Percentiles rank a stretch among this genome's conserved stretches.
These are phyloP conservation scores for Calidris pugnax DNA, from an alignment of 2,113 vertebrate genomes.

Conservation along the genomic window DNA sequence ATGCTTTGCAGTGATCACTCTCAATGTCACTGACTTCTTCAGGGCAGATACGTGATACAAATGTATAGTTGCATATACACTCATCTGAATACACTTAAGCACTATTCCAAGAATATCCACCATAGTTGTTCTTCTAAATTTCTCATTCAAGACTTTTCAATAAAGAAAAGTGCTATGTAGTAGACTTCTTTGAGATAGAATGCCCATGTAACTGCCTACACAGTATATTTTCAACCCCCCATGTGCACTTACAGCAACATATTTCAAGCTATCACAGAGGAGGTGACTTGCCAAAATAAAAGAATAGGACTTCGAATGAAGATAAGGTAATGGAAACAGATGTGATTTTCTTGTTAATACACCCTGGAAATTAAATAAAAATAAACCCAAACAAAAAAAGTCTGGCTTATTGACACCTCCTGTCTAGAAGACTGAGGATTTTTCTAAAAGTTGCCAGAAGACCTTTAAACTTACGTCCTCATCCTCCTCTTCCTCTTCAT, in stretches of 20 bases:
- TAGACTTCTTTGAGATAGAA: not conserved
- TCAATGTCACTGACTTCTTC: not conserved
- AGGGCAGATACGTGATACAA: not conserved
- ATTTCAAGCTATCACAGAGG: not conserved
- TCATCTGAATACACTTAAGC: not conserved
- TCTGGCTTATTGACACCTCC: not conserved
- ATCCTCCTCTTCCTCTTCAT: constrained; percentile 91
- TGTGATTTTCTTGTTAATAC: not conserved
- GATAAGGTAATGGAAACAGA: not conserved
- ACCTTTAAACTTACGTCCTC: constrained; percentile 80
- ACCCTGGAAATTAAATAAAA: not conserved
- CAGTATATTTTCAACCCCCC: not conserved
- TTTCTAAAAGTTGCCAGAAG: not conserved
- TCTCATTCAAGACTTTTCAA: not conserved
- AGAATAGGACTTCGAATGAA: not conserved
- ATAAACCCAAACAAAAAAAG: not conserved
- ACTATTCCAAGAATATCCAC: not conserved
- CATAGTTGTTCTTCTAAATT: not conserved
- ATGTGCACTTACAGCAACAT: fast-evolving
- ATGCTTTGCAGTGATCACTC: not conserved
- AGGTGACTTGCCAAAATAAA: not conserved
- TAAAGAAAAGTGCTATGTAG: not conserved
- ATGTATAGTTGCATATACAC: not conserved
- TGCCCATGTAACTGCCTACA: not conserved
- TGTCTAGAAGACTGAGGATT: not conserved